Percentiles rank a stretch among this genome's conserved stretches.
These are phyloP conservation scores for Nettapus auritus DNA, from an alignment of 2,113 vertebrate genomes.

Conservation along the genomic window DNA sequence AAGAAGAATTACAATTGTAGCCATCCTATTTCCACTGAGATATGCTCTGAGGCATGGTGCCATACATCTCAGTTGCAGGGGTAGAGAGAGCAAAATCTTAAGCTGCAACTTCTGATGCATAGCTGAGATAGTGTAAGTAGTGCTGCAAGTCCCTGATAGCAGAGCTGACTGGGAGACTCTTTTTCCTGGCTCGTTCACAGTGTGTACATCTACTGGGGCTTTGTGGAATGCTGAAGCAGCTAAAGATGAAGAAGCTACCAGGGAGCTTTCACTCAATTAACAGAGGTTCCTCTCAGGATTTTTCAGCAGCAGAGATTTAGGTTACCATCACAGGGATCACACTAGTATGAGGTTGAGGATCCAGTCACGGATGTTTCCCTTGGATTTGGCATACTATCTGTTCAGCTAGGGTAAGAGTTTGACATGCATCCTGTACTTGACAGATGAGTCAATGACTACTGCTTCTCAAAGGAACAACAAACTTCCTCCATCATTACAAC, in stretches of 20 bases:
- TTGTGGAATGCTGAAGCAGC: not conserved
- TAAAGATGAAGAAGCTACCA: not conserved
- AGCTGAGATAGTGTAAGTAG: not conserved
- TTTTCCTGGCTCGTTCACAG: not conserved
- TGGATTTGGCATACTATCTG: not conserved
- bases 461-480: not conserved
- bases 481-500: accelerated
- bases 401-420: not conserved
- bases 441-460: not conserved
- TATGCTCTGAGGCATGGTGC: not conserved
- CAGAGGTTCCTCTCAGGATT: not conserved
- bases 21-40: not conserved
- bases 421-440: not conserved
- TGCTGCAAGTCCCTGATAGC: not conserved
- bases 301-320: not conserved
- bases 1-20: not conserved
- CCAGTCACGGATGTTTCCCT: not conserved
- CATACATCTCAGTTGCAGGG: not conserved
- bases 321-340: not conserved
- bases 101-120: not conserved
- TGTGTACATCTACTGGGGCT: too few species aligned
- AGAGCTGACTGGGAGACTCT: not conserved
- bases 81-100: not conserved
- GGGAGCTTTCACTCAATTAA: not conserved
- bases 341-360: not conserved